A percentile compares a stretch with the other conserved stretches of the same genome.
Evolutionary conservation across 2,888 invertebrate genomes (phyloP).

Genomic region (Parapristionchus giblindavisi): DNA sequence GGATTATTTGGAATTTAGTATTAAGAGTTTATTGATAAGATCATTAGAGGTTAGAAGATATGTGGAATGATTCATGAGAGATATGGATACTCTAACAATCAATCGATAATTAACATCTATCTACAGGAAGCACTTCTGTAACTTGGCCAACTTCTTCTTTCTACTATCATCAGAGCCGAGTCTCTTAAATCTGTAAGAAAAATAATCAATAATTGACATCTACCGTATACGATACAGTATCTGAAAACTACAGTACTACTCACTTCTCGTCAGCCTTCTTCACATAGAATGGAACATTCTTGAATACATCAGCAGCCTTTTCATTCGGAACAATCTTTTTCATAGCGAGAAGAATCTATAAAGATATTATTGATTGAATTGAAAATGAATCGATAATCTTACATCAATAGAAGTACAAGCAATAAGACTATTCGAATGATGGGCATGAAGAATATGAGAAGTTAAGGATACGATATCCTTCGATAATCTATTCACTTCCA

Average conservation of each 20-base stretch:
- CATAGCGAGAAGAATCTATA: not conserved
- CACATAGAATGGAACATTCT: slow-evolving; percentile 24
- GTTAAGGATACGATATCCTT: not conserved
- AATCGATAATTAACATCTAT: not conserved
- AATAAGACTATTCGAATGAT: not conserved
- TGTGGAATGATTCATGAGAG: too few species aligned
- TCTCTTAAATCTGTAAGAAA: slow-evolving; percentile 7
- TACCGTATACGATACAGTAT: not conserved
- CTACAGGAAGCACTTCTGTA: slow-evolving; percentile 9
- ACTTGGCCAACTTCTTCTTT: not conserved
- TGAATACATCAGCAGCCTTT: not conserved
- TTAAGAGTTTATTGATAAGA: too few species aligned
- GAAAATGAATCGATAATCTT: not conserved
- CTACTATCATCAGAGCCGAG: not conserved
- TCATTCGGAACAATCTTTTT: slow-evolving; percentile 21
- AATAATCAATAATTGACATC: not conserved
- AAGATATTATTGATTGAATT: not conserved
- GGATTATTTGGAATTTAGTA: too few species aligned
- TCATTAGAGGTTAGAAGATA: too few species aligned
- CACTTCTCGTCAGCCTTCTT: slow-evolving; percentile 29
- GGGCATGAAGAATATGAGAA: not conserved
- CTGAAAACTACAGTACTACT: not conserved
- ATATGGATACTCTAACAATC: too few species aligned
- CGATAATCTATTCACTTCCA: not conserved
- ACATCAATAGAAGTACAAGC: not conserved